phyloP scores from a whole-genome alignment of 2,888 invertebrate species.

The Phorcus lineatus region DNA sequence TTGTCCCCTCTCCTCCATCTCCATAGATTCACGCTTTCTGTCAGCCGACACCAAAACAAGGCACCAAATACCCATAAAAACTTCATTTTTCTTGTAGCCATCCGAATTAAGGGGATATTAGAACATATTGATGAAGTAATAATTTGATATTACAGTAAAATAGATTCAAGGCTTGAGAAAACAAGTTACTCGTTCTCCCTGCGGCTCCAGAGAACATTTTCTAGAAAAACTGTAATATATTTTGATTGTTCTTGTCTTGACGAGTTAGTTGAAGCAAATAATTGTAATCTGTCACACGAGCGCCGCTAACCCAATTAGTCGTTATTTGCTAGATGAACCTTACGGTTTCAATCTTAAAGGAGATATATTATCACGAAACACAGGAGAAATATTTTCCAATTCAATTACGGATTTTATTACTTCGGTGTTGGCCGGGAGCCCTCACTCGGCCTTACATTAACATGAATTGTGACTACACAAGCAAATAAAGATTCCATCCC shows the following conservation, averaged over 20 bases:
- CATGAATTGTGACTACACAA: no score
- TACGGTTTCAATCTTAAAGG: conserved; percentile 1
- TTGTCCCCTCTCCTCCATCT: not conserved
- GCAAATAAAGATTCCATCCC: no score
- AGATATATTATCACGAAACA: conserved; percentile 20
- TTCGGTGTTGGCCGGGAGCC: not conserved
- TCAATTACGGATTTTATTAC: conserved; percentile 16
- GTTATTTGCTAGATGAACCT: conserved; percentile 14
- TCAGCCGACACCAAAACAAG: not conserved
- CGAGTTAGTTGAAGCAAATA: conserved; percentile 18
- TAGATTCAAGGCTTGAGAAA: not conserved
- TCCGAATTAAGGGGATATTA: conserved; percentile 15
- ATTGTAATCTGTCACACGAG: conserved; percentile 8
- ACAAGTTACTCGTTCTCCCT: not conserved
- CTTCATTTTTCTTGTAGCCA: conserved; percentile 3
- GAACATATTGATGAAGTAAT: conserved; percentile 25
- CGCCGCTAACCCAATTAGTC: not conserved
- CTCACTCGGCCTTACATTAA: not conserved
- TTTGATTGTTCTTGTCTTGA: conserved; percentile 22
- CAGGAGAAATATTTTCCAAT: conserved; percentile 21
- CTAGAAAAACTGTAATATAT: conserved; percentile 10
- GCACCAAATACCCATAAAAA: conserved; percentile 10
- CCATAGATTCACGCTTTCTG: conserved; percentile 5
- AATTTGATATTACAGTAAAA: conserved; percentile 14
- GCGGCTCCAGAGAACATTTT: not conserved